Evolutionary conservation across 2,888 invertebrate species (phyloP), one percentile per base, ranked within the genome.

Genomic region (Pyralis farinalis): DNA sequence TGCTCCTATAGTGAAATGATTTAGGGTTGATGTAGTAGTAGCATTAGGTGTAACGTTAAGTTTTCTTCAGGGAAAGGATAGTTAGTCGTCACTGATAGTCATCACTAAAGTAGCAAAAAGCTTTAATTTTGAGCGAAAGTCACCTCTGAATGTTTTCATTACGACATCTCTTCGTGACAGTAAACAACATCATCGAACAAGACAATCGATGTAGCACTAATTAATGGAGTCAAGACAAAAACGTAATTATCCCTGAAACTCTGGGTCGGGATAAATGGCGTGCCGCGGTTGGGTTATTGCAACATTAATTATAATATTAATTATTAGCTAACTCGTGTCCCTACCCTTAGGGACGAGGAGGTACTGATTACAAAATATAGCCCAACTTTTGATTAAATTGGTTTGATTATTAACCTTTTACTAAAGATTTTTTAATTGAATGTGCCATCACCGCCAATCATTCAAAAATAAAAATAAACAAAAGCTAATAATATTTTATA

Each of bases 241-340:
- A 55, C 49, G 55, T 51, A 45, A 54, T 57, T 51, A 51, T 54
- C 45, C 45, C 37, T 16, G 16, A 16, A 16, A 16, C 16, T 16
- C 16, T 16, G 44, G 48, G 55, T 53, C 57, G 61, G 62, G 65
- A 61, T 63, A 58, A 68, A 67, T 63, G 56, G 63, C 55, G 27
- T 43, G 64, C 63, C 69, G 73, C 70, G 80, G 80, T 78, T 73
- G 63, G 67, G 71, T 72, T 76, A 75, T 72, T 66, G 71, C 69
- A 72, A 84, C 83, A 85, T 86, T 87, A 77, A 85, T 87, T 85
- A 84, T 78, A 84, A 87, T 85, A 86, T 87, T 85, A 86, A 86
- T 86, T 86, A 87, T 85, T 83, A 83, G 82, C 76, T 81, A 82
- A 84, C 78, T 82, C 76, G 68, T 73, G 79, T 71, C 56, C 54